Evolutionary conservation across 2,113 vertebrate genomes (phyloP).

Genomic region (Amblyopsis rosae): DNA sequence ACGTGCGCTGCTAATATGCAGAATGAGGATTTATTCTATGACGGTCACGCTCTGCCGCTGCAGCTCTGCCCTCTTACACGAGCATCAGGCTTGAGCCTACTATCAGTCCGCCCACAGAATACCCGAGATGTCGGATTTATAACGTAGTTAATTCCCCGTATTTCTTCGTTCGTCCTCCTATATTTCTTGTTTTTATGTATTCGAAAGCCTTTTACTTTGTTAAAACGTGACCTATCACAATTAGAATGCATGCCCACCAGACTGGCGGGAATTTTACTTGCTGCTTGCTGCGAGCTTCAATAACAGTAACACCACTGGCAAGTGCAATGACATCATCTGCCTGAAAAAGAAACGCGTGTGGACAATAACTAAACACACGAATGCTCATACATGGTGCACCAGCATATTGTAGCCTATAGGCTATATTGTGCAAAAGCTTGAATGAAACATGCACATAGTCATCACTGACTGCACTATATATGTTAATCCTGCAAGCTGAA

Average conservation of each 20-base stretch:
- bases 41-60: slow-evolving; percentile 29
- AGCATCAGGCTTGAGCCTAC: slow-evolving; percentile 53
- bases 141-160: not conserved
- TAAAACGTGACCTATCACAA: not conserved
- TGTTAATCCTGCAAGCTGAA: too few relatives aligned
- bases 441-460: not conserved
- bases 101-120: slow-evolving; percentile 63
- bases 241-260: too few relatives aligned
- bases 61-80: slow-evolving; percentile 30
- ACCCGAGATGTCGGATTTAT: not conserved
- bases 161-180: not conserved
- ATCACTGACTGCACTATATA: too few relatives aligned
- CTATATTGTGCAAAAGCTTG: not conserved
- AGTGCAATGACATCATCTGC: slow-evolving; percentile 58
- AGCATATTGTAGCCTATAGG: slow-evolving; percentile 15
- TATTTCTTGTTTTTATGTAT: not conserved
- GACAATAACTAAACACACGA: slow-evolving; percentile 46
- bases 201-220: not conserved
- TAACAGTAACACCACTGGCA: slow-evolving; percentile 18
- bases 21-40: slow-evolving; percentile 46
- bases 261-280: not conserved
- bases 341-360: slow-evolving; percentile 49
- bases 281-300: slow-evolving; percentile 23
- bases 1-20: slow-evolving; percentile 32
- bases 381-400: slow-evolving; percentile 46